phyloP scores from a whole-genome alignment of 2,797 vertebrate genomes.

The Argentina silus region DNA sequence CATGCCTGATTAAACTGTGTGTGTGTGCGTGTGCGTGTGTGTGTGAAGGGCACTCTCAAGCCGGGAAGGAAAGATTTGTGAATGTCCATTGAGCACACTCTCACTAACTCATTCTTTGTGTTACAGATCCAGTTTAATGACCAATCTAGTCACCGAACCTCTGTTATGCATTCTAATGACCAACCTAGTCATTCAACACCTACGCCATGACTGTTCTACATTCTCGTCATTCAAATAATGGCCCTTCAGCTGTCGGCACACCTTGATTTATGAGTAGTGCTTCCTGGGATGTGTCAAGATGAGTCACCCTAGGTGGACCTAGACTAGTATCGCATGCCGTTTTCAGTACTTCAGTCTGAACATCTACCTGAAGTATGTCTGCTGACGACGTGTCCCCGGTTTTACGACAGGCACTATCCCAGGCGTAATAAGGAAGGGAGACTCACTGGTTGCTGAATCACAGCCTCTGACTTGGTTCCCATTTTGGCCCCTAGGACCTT shows the following conservation, averaged over 20 bases:
- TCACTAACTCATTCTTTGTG: neutral
- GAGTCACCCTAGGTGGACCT: neutral
- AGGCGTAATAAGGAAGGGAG: neutral
- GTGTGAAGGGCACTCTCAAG: neutral
- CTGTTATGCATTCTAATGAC: neutral
- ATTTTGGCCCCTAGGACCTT: neutral
- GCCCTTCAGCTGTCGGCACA: neutral
- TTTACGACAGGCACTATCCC: neutral
- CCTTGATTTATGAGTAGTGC: slow-evolving; percentile 10
- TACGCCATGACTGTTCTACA: neutral
- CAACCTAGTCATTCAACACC: neutral
- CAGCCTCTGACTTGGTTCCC: neutral
- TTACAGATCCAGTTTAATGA: neutral
- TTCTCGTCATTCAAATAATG: slow-evolving; percentile 4
- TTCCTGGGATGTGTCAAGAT: slow-evolving; percentile 10
- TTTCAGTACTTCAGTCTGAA: too few species aligned
- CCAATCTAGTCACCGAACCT: neutral
- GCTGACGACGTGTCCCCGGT: neutral
- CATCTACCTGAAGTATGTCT: too few species aligned
- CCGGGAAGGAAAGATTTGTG: neutral
- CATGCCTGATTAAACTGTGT: neutral
- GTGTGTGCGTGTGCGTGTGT: neutral
- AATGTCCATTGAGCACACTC: slow-evolving; percentile 9
- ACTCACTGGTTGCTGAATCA: neutral
- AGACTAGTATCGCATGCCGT: too few species aligned